phyloP scores from a whole-genome alignment of 2,797 vertebrate genomes.

The Scomberomorus guttatus region DNA sequence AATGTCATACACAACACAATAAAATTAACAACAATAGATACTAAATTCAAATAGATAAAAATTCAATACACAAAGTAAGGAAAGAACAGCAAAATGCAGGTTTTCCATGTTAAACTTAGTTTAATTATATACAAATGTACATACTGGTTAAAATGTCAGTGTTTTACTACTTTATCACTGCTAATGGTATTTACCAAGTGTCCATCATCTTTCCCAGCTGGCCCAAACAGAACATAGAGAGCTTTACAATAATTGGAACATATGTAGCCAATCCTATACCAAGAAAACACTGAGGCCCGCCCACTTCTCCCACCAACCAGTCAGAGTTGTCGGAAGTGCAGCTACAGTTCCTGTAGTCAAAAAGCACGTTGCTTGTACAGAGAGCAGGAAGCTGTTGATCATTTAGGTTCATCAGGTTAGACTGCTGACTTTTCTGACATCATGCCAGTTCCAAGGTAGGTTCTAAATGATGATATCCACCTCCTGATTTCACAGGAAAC shows the following conservation, averaged over 20 bases:
- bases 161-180: neutral
- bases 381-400: conserved; percentile 43
- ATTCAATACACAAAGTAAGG: too few species aligned
- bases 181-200: neutral
- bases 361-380: conserved; percentile 78
- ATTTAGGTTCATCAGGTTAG: conserved; percentile 45
- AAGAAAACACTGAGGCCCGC: conserved; percentile 36
- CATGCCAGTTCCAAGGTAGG: conserved; percentile 84
- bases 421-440: conserved; percentile 50
- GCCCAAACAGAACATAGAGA: conserved; percentile 46
- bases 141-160: neutral
- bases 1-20: too few species aligned
- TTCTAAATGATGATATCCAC: neutral
- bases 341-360: conserved; percentile 74
- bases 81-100: neutral
- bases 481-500: neutral
- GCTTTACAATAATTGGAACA: conserved; percentile 22
- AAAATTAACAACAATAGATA: too few species aligned
- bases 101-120: neutral
- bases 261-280: conserved; percentile 66
- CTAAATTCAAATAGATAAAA: too few species aligned
- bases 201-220: conserved; percentile 1
- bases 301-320: conserved; percentile 63
- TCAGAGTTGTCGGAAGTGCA: conserved; percentile 51
- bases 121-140: neutral